phyloP scores from a whole-genome alignment of 2,113 vertebrate species.

The Eolophus roseicapilla region DNA sequence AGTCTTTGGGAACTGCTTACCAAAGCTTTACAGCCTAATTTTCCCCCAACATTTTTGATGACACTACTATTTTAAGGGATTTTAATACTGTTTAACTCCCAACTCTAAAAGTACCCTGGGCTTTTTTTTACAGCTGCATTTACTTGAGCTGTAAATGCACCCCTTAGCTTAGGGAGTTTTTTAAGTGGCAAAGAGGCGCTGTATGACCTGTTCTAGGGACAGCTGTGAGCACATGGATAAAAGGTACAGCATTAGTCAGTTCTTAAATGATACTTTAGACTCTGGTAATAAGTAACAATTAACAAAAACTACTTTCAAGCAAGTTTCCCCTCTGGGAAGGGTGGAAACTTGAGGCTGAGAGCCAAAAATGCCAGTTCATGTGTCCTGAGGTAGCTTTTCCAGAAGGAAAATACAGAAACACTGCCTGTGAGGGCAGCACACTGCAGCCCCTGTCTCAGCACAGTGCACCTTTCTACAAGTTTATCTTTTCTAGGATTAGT shows the following conservation, averaged over 20 bases:
- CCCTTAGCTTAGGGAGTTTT: background rate
- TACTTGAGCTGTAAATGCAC: background rate
- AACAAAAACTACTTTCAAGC: background rate
- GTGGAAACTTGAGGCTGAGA: background rate
- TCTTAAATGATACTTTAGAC: background rate
- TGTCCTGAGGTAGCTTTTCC: background rate
- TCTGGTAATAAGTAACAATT: background rate
- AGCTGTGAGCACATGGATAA: background rate
- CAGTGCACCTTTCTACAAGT: background rate
- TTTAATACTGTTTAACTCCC: background rate
- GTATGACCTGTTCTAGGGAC: background rate
- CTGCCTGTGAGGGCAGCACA: background rate
- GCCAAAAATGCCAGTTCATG: background rate
- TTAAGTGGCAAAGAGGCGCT: background rate
- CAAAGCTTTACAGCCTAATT: background rate
- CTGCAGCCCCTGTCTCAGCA: background rate
- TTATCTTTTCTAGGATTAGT: conserved; percentile 39
- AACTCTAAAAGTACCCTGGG: background rate
- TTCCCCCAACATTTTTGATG: fast-evolving
- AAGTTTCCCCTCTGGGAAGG: background rate
- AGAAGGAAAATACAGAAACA: background rate
- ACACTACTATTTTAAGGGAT: background rate
- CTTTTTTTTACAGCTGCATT: background rate
- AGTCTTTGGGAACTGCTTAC: background rate
- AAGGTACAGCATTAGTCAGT: background rate